Conservation (phyloP, 2,888 invertebrate species). For the Heliconius ethilla region DNA sequence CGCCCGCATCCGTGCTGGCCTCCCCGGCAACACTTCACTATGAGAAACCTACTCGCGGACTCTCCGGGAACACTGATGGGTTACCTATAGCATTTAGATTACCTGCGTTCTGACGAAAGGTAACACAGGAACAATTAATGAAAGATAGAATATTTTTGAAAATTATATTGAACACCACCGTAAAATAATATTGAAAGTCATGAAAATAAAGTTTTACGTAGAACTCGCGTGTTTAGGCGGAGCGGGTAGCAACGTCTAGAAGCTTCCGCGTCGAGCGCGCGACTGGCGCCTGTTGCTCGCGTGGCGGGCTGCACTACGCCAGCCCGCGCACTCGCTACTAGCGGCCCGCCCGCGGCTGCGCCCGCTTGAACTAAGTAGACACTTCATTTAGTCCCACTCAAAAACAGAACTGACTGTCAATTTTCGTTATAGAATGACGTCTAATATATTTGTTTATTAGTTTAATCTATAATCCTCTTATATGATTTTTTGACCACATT, state of each 20-base stretch:
- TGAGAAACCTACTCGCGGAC: neutral
- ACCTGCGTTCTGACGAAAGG: neutral
- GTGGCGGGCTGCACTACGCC: constrained; percentile 56
- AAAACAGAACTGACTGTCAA: too few species aligned
- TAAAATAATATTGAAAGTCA: neutral
- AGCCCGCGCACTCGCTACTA: too few species aligned
- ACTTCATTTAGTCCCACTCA: too few species aligned
- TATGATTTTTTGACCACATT: too few species aligned
- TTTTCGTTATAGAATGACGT: too few species aligned
- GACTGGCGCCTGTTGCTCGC: constrained; percentile 39
- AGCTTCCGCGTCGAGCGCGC: neutral
- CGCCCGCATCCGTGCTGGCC: constrained; percentile 80
- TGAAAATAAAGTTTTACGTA: constrained; percentile 19
- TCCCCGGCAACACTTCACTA: neutral
- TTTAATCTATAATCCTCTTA: too few species aligned
- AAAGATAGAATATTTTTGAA: neutral
- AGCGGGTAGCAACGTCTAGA: neutral
- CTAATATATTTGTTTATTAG: too few species aligned
- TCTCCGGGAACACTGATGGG: neutral
- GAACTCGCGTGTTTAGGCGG: neutral
- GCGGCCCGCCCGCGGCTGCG: too few species aligned
- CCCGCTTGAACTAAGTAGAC: too few species aligned
- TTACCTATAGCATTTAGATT: neutral
- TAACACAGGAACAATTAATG: neutral
- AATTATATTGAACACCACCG: neutral